A percentile compares a stretch with the other conserved stretches of the same genome.
Conservation (phyloP, 2,797 vertebrate genomes). For the Thaleichthys pacificus region DNA sequence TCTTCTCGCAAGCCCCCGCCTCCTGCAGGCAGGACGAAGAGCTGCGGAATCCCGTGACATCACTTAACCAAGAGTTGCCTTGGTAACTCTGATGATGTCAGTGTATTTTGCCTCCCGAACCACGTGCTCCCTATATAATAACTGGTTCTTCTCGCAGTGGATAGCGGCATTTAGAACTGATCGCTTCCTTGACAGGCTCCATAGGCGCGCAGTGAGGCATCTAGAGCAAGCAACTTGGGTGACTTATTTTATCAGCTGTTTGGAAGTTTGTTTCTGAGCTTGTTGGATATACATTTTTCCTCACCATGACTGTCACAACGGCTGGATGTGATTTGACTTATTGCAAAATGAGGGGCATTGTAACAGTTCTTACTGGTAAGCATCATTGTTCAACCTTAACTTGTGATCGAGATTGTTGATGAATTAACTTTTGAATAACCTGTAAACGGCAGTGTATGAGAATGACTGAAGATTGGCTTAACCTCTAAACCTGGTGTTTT, state of each 20-base stretch:
- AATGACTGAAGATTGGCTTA: not conserved
- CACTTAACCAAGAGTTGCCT: constrained; percentile 54
- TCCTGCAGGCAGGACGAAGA: constrained; percentile 40
- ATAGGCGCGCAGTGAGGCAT: not conserved
- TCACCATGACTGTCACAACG: constrained; percentile 74
- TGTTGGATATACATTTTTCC: constrained; percentile 21
- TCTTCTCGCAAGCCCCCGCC: constrained; percentile 35
- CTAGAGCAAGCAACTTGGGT: not conserved
- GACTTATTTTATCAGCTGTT: not conserved
- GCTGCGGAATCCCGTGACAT: constrained; percentile 75
- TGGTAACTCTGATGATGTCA: constrained; percentile 63
- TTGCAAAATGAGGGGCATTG: constrained; percentile 80
- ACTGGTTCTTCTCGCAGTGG: not conserved
- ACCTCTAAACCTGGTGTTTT: too few species aligned
- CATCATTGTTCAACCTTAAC: not conserved
- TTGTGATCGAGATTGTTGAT: not conserved
- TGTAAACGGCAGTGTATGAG: not conserved
- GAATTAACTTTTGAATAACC: not conserved
- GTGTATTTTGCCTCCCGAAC: constrained; percentile 46
- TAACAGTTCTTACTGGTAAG: constrained; percentile 76
- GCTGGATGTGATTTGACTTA: constrained; percentile 77
- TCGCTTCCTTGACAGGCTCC: not conserved
- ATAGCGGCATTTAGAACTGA: constrained; percentile 24
- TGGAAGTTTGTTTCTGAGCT: not conserved
- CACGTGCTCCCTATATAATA: constrained; percentile 70